Conservation (phyloP, 2,888 invertebrate species). For the Andrena flavipes region DNA sequence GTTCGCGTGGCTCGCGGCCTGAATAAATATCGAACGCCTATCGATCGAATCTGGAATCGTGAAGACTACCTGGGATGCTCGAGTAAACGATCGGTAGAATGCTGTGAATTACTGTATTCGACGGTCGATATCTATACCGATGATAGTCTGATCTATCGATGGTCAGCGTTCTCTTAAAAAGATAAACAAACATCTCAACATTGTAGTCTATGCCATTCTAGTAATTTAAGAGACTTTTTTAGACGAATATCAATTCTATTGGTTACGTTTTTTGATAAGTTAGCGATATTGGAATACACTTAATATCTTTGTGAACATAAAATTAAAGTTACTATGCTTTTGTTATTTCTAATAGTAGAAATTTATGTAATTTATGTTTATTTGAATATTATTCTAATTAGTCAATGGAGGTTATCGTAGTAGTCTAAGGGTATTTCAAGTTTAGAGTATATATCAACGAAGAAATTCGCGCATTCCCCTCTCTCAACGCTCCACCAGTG, state of each 20-base stretch:
- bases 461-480: conserved; percentile 58
- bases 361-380: neutral
- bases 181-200: too few relatives aligned
- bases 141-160: too few relatives aligned
- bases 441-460: conserved; percentile 64
- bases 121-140: neutral
- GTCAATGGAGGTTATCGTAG: conserved; percentile 42
- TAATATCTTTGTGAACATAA: too few relatives aligned
- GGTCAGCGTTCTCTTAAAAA: too few relatives aligned
- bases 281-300: too few relatives aligned
- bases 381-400: neutral
- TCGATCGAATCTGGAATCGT: conserved; percentile 18
- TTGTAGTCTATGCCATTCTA: too few relatives aligned
- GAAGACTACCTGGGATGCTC: conserved; percentile 10
- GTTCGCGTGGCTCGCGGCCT: conserved; percentile 18
- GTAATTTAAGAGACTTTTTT: too few relatives aligned
- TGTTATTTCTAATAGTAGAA: neutral
- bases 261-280: too few relatives aligned
- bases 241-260: too few relatives aligned
- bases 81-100: conserved; percentile 6
- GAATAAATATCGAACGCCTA: conserved; percentile 27
- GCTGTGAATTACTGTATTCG: conserved; percentile 4
- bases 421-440: conserved; percentile 60
- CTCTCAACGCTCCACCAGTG: conserved; percentile 1
- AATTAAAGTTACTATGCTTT: too few relatives aligned